Conservation (phyloP, 2,113 vertebrate species). For the Oceanodroma tethys region DNA sequence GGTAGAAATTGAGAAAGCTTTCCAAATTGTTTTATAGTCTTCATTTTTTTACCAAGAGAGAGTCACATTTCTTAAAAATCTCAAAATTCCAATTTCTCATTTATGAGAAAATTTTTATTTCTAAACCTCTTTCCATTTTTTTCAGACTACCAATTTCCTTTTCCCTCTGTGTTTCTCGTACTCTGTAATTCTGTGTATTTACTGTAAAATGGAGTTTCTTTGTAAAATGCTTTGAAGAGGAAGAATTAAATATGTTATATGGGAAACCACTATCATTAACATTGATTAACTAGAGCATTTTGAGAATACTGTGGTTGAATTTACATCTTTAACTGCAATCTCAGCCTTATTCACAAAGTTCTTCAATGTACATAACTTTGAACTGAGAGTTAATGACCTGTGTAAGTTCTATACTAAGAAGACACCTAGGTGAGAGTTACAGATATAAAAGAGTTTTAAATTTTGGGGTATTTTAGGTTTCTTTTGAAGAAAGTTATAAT, state of each 20-base stretch:
- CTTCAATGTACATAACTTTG: slow-evolving; percentile 27
- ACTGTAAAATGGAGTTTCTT: slow-evolving; percentile 6
- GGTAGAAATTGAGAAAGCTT: background rate
- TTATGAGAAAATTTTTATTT: background rate
- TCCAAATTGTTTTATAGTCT: background rate
- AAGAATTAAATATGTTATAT: slow-evolving; percentile 26
- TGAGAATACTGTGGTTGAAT: slow-evolving; percentile 32
- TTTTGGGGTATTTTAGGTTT: slow-evolving; percentile 3
- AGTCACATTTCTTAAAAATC: background rate
- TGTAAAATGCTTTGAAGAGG: slow-evolving; percentile 39
- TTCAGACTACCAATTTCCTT: background rate
- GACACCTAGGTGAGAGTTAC: background rate
- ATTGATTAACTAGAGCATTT: slow-evolving; percentile 39
- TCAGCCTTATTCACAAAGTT: slow-evolving; percentile 49
- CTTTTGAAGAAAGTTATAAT: slow-evolving; percentile 24
- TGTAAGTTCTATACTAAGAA: background rate
- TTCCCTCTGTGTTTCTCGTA: background rate
- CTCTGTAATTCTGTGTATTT: background rate
- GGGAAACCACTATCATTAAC: slow-evolving; percentile 17
- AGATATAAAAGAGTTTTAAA: slow-evolving; percentile 23
- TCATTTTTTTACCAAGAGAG: background rate
- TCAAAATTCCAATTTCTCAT: background rate
- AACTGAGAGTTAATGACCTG: slow-evolving; percentile 35
- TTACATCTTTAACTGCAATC: slow-evolving; percentile 47
- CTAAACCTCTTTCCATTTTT: background rate